Percentiles rank a stretch among this genome's conserved stretches.
Conservation (phyloP, 1,140 invertebrate genomes). For the Caenorhabditis inopinata region DNA sequence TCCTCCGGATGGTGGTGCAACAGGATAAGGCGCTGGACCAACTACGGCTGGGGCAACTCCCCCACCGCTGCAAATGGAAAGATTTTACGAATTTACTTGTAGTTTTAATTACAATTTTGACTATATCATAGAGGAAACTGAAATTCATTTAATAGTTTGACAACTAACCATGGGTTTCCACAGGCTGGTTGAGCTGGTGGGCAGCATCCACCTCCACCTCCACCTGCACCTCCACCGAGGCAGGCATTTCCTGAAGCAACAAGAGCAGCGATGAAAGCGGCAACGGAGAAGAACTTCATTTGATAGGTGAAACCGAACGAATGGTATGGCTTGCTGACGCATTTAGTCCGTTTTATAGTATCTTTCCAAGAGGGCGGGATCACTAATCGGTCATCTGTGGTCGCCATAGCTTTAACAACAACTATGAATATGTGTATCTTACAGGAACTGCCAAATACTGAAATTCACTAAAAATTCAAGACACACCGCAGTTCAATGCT, state of each 20-base stretch:
- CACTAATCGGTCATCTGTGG: no score
- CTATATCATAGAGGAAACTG: no score
- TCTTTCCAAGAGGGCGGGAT: background rate
- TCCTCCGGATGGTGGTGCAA: constrained; percentile 21
- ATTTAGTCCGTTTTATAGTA: constrained; percentile 6
- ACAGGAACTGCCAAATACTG: no score
- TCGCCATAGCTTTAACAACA: no score
- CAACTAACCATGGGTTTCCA: background rate
- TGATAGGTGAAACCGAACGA: constrained; percentile 1
- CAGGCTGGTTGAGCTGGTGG: constrained; percentile 17
- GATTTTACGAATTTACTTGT: no score
- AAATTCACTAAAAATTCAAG: no score
- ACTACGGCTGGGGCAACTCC: background rate
- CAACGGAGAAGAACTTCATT: constrained; percentile 25
- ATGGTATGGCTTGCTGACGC: background rate
- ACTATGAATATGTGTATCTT: no score
- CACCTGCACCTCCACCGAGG: background rate
- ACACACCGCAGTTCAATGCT: no score
- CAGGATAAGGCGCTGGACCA: background rate
- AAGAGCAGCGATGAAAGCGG: background rate
- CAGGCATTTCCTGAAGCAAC: constrained; percentile 14
- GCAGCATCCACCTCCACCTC: constrained; percentile 15
- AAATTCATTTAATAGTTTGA: no score
- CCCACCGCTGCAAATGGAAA: background rate
- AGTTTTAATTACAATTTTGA: no score